Percentiles rank a stretch among this genome's conserved stretches.
phyloP scores from a whole-genome alignment of 2,113 vertebrate species.

The Myotis davidii region DNA sequence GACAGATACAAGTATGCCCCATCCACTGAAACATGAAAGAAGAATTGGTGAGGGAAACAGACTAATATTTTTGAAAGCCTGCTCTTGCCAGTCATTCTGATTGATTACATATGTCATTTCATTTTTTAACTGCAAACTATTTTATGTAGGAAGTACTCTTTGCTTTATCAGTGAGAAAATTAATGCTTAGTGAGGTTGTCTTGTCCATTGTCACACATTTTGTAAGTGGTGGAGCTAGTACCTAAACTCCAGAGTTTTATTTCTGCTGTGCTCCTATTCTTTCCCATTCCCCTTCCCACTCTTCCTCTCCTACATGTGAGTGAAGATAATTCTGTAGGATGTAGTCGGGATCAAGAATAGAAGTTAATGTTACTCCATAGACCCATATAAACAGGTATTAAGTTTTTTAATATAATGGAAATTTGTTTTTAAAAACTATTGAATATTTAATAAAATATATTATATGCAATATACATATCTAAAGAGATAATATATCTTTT shows the following conservation, averaged over 20 bases:
- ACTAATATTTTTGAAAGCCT: neutral
- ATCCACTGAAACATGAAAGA: neutral
- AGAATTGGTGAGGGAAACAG: neutral
- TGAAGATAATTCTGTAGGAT: neutral
- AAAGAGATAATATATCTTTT: neutral
- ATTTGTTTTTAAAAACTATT: slow-evolving; percentile 10
- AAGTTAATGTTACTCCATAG: neutral
- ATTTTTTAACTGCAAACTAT: neutral
- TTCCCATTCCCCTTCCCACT: neutral
- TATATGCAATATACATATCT: neutral
- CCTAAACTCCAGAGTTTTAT: neutral
- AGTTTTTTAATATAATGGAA: neutral
- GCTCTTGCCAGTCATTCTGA: neutral
- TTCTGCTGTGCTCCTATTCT: neutral
- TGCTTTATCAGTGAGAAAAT: neutral
- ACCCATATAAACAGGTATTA: neutral
- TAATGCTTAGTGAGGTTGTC: neutral
- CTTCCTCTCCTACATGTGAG: neutral
- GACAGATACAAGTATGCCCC: neutral
- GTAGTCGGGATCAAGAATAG: neutral
- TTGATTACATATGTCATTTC: neutral
- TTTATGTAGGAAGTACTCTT: neutral
- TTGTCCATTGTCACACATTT: neutral
- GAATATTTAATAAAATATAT: neutral
- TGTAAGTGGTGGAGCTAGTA: neutral